These are phyloP conservation scores for Hippocampus zosterae DNA, from an alignment of 2,113 vertebrate species.

Conservation along the genomic window DNA sequence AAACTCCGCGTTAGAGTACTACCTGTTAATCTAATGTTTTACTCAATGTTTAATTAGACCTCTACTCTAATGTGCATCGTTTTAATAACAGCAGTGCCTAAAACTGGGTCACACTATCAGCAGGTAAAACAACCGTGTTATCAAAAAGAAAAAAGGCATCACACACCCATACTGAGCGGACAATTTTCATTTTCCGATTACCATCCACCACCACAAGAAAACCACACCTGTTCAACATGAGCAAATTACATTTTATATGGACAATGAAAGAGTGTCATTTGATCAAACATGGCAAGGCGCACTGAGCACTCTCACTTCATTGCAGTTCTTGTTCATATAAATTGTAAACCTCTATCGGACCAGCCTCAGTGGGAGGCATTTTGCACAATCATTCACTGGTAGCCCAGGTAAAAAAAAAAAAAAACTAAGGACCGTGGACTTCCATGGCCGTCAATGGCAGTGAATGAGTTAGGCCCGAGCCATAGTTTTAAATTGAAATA, in stretches of 20 bases:
- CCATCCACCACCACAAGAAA: conserved; percentile 2
- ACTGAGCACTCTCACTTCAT: not conserved
- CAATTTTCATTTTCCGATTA: conserved; percentile 14
- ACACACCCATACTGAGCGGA: conserved; percentile 23
- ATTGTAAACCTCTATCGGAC: conserved; percentile 43
- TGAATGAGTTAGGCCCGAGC: no score
- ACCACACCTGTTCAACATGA: not conserved
- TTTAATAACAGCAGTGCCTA: conserved; percentile 51
- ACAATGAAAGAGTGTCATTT: conserved; percentile 8
- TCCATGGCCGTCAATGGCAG: no score
- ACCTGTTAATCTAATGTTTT: not conserved
- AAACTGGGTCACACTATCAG: conserved; percentile 65
- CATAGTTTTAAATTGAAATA: conserved; percentile 15
- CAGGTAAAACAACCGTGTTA: conserved; percentile 52
- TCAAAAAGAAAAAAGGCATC: conserved; percentile 13
- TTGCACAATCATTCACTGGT: conserved; percentile 6
- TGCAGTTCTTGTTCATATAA: conserved; percentile 21
- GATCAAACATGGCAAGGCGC: conserved; percentile 1
- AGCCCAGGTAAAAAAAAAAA: no score
- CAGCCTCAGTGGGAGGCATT: conserved; percentile 19
- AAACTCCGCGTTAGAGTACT: conserved; percentile 19
- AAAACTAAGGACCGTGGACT: no score
- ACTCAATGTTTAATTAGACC: not conserved
- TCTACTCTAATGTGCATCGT: conserved; percentile 6
- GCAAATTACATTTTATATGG: conserved; percentile 9